A percentile compares a stretch with the other conserved stretches of the same genome.
Evolutionary conservation across 2,113 vertebrate species (phyloP).

Genomic region (Cyprinodon variegatus): DNA sequence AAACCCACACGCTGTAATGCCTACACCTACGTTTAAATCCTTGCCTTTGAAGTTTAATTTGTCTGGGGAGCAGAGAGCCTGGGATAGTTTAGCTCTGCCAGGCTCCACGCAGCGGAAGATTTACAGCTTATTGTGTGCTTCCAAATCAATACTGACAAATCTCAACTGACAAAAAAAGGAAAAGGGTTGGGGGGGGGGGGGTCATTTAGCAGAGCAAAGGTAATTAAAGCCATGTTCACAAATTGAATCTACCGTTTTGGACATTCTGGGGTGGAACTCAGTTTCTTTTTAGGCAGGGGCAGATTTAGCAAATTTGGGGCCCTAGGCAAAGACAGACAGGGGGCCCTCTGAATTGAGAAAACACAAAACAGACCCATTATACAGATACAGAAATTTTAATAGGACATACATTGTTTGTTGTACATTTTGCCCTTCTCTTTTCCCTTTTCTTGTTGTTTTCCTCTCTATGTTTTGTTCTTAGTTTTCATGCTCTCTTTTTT

Average conservation of each 20-base stretch:
- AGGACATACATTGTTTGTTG: no score
- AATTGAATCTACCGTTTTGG: not conserved
- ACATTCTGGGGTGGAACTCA: not conserved
- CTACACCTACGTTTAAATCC: slow-evolving; percentile 47
- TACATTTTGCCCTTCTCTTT: no score
- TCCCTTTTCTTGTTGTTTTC: no score
- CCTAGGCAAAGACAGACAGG: no score
- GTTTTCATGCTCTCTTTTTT: no score
- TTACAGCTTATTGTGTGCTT: slow-evolving; percentile 10
- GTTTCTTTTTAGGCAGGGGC: not conserved
- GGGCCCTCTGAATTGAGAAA: no score
- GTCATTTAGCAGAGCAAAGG: not conserved
- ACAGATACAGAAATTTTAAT: no score
- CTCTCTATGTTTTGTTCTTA: no score
- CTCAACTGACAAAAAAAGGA: not conserved
- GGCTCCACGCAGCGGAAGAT: slow-evolving; percentile 30
- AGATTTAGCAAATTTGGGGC: no score
- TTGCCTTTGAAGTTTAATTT: slow-evolving; percentile 52
- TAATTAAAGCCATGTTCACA: not conserved
- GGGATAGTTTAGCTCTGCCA: slow-evolving; percentile 44
- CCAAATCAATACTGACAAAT: not conserved
- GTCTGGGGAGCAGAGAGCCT: slow-evolving; percentile 50
- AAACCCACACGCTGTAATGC: slow-evolving; percentile 44
- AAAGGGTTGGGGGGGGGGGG: not conserved
- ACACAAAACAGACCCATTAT: no score